Base-by-base conservation (phyloP, 30 jellyfish, hydroid and myxozoan genomes). In the Sanderia malayensis region DNA sequence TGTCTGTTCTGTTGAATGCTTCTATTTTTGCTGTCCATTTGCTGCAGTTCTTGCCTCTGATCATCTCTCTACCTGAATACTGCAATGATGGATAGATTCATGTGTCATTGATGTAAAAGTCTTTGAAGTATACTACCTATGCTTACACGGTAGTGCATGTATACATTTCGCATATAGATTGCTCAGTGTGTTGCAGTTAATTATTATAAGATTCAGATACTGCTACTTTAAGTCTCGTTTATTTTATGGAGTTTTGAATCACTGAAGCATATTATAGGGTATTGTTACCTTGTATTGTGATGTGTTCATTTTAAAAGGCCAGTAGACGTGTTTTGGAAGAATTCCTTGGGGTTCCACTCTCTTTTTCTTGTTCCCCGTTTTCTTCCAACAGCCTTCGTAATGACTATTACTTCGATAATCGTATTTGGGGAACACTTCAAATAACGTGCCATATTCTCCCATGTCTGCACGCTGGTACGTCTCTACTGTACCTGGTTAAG, bases 381-480 rank as follows among this genome's bases (percentile, higher is more conserved):
- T 81, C 25, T 70, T 70, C 94, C 94, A 81, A 33, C 94, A 81
- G 17, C 94, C 94, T 59, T 46, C 68, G 65, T 81, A 81, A 52
- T 81, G 94, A 44, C 63, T 81, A n/a, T 63, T 52, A 24, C 68
- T 75, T 19, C 86, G 63, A 60, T 70, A 81, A 45, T 81, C 94
- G 31, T 81, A 81, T 61, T 81, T 81, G 25, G 94, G 94, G 29
- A 81, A 34, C 13, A 81, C 57, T 60, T 81, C 86, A 64, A 24
- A 81, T 55, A 70, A 31, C 37, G 94, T 81, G 68, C 98, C 98
- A 61, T 85, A 80, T 78, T 85, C 70, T 1, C 98, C 98, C n/a
- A 82, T 73, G 75, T 91, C 98, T 0, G 83, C 92, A 10, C 98
- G 88, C 61, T 83, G 96, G 70, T 75, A 91, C 25, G 96, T 91